Conservation (phyloP, 1,140 invertebrate species). For the Nasonia longicornis region DNA sequence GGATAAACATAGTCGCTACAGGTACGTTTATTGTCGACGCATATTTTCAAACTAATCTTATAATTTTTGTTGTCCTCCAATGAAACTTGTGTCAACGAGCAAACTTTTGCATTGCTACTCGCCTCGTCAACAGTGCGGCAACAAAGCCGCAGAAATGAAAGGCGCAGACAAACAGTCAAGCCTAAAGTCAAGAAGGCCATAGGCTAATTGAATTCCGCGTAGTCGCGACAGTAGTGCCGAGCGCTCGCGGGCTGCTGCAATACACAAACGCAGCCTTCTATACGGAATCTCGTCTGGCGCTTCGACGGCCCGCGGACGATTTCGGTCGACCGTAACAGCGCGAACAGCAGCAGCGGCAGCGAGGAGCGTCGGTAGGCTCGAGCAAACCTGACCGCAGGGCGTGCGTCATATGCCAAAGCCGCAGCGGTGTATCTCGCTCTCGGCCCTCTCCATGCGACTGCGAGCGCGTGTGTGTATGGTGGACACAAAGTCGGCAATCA, state of each 20-base stretch:
- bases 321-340: constrained; percentile 11
- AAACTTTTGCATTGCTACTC: too few relatives aligned
- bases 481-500: constrained; percentile 29
- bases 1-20: too few relatives aligned
- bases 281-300: not conserved
- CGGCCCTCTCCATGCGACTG: not conserved
- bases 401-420: constrained; percentile 15
- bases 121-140: not conserved
- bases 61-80: too few relatives aligned
- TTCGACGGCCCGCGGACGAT: constrained; percentile 5
- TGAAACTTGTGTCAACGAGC: too few relatives aligned
- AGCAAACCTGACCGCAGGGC: not conserved
- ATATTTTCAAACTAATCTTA: too few relatives aligned
- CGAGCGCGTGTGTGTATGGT: not conserved
- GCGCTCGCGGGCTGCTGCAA: not conserved
- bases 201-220: constrained; percentile 7
- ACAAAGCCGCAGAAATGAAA: not conserved
- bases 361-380: not conserved
- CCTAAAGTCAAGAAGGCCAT: not conserved
- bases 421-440: not conserved
- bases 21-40: too few relatives aligned
- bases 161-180: not conserved
- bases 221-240: not conserved
- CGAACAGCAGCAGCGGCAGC: too few relatives aligned
- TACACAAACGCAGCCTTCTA: not conserved